phyloP scores from a whole-genome alignment of 2,888 invertebrate species.

The Hemistola chrysoprasaria region DNA sequence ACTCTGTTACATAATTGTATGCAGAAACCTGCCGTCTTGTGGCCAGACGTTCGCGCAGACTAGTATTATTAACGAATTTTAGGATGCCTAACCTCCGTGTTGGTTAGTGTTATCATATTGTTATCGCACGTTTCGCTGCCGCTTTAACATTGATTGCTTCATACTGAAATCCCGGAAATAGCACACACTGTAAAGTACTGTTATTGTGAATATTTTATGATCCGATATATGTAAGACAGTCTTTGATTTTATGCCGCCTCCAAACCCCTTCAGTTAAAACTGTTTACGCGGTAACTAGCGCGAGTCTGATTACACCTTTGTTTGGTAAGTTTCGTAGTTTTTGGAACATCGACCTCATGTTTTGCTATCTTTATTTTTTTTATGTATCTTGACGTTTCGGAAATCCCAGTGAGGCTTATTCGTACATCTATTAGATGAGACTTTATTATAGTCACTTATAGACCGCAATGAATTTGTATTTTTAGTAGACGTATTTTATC shows the following conservation, averaged over 20 bases:
- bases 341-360: slow-evolving; percentile 52
- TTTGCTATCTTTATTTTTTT: slow-evolving; percentile 47
- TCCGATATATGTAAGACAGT: too few species aligned
- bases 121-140: slow-evolving; percentile 13
- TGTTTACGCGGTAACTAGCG: slow-evolving; percentile 26
- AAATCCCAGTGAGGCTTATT: slow-evolving; percentile 52
- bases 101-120: slow-evolving; percentile 18
- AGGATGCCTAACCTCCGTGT: slow-evolving; percentile 21
- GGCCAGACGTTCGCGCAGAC: slow-evolving; percentile 26
- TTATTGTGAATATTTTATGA: slow-evolving; percentile 9
- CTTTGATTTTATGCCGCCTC: too few species aligned
- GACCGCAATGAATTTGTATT: slow-evolving; percentile 9
- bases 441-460: slow-evolving; percentile 20
- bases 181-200: slow-evolving; percentile 1
- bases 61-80: slow-evolving; percentile 28
- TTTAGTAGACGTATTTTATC: too few species aligned
- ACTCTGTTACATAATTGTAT: slow-evolving; percentile 41
- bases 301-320: slow-evolving; percentile 28
- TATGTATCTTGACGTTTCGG: slow-evolving; percentile 47
- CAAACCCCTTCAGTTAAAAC: slow-evolving; percentile 3
- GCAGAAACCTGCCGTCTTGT: slow-evolving; percentile 27
- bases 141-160: slow-evolving; percentile 11
- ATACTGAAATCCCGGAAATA: slow-evolving; percentile 22
- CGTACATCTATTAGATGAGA: slow-evolving; percentile 36
- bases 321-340: slow-evolving; percentile 24